Base-by-base conservation (phyloP, 2,113 vertebrate species). In the Phalacrocorax brasilianus region DNA sequence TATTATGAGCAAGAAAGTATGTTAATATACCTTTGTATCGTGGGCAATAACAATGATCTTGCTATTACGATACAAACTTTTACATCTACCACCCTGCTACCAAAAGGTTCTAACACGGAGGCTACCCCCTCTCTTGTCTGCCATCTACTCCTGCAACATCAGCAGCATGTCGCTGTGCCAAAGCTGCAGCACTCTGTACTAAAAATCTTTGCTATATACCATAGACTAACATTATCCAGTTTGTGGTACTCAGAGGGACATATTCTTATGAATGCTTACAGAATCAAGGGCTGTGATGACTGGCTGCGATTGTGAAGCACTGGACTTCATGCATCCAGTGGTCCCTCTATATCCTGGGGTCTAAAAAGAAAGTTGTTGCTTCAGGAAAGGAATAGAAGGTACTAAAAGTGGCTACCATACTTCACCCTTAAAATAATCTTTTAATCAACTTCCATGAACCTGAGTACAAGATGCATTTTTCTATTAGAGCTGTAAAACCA, bases 161-260 rank as follows among this genome's bases (percentile, higher is more conserved):
- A 74, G 33, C 66, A 68, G 50, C 56, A 30, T 0, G 3, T 35
- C 2, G 0, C 11, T 67, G 47, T 8, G 44, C 44, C 1, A 4
- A 65, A 18, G n/a, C 55, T 88, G 70, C 78, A 91, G 81, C 45
- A 7, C 17, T 24, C 56, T 11, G 3, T 32, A 44, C 35, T 45
- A 23, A 49, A 50, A 14, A 12, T 35, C 78, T 44, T 52, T 30
- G 20, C 45, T 49, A 8, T 9, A 30, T 14, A 24, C 18, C 35
- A 40, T 0, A 5, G 30, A 66, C 42, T 9, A 16, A 35, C 4
- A 24, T 22, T 53, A 53, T 23, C 45, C 61, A 77, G 59, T 26
- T 24, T 28, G 32, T 14, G 44, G 30, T 28, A 73, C 38, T 76
- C 49, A 23, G 15, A 61, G 59, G 45, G n/a, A 61, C 30, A 40